Base-by-base conservation (phyloP, 2,888 invertebrate genomes). In the Agriopis leucophaearia region DNA sequence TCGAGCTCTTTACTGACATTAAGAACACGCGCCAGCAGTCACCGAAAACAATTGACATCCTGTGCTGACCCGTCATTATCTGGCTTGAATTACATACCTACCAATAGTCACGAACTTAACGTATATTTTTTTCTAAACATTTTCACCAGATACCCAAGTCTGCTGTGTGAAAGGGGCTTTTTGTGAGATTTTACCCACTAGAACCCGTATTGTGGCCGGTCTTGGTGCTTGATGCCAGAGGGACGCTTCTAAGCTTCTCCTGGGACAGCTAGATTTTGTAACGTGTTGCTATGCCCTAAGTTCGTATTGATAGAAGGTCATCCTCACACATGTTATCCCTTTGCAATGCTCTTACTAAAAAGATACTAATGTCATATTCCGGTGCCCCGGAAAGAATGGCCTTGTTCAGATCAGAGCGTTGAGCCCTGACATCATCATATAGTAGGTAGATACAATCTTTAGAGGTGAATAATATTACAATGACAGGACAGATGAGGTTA, bases 1-100 rank as follows among this genome's bases (percentile, higher is more conserved):
- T 78, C 77, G 74, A 79, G 77, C 80, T 79, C 76, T 76, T 81
- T 78, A 77, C 78, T 79, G 74, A 77, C 79, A 82, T 80, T 81
- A 79, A 70, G 75, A 76, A 75, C 75, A 72, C 71, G 74, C 79
- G 77, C 75, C 66, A 71, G 73, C 74, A 76, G 67, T 72, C 68
- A 71, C 66, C 54, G 18, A 45, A 64, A 60, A 74, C 74, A 75
- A 76, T 77, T 51, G 16, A 61, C 78, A 78, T 81, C 79, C 80
- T 77, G 74, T 69, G 44, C 66, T 70, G 58, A 62, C 8, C 47
- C 16, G 10, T 54, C 47, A 69, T 69, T 69, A 62, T 65, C 44
- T 58, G 27, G 51, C 50, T 42, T 48, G 5, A 58, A 67, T 55
- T 63, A 54, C 54, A 50, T 48, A 54, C 61, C 15, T 38, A 52